Conservation (phyloP, 2,888 invertebrate genomes). For the Apantesis nais region DNA sequence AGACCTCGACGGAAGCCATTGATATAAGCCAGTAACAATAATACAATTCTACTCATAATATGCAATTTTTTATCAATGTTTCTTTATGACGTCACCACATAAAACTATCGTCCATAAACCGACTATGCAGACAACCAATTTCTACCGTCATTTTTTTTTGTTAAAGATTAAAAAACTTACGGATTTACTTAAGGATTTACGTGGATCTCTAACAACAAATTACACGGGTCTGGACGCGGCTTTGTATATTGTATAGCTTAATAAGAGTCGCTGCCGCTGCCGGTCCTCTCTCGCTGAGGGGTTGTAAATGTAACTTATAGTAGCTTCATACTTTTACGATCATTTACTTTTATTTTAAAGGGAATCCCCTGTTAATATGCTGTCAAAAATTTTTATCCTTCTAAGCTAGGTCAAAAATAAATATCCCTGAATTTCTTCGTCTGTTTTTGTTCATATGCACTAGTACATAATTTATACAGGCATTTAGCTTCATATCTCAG, state of each 20-base stretch:
- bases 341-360: constrained; percentile 32
- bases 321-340: constrained; percentile 38
- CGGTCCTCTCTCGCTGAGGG: constrained; percentile 32
- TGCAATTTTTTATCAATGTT: too few relatives aligned
- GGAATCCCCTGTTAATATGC: not conserved
- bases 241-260: constrained; percentile 44
- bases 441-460: not conserved
- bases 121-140: too few relatives aligned
- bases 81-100: too few relatives aligned
- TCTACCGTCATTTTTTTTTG: too few relatives aligned
- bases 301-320: constrained; percentile 40
- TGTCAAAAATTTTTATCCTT: not conserved
- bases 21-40: too few relatives aligned
- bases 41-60: too few relatives aligned
- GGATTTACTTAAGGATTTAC: not conserved
- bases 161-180: too few relatives aligned
- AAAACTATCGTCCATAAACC: too few relatives aligned
- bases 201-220: not conserved
- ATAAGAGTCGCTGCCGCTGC: constrained; percentile 35
- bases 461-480: not conserved
- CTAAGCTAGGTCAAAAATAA: not conserved
- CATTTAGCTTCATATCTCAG: not conserved
- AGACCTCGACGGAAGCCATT: too few relatives aligned
- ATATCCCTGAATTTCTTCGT: not conserved
- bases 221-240: not conserved